These are phyloP conservation scores for Mohoua ochrocephala DNA, from an alignment of 2,113 vertebrate species.

Conservation along the genomic window DNA sequence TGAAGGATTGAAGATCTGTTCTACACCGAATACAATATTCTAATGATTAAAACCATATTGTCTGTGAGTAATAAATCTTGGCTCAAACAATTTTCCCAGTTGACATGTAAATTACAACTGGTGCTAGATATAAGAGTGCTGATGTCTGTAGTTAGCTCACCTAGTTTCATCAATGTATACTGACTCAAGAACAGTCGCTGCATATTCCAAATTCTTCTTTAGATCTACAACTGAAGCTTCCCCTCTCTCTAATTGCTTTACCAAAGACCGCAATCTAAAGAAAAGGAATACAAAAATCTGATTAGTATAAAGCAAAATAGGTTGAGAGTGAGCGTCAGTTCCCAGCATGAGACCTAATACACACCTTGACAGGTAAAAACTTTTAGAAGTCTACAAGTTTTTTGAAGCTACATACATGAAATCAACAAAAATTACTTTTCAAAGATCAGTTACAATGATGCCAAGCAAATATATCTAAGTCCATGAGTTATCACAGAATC, in stretches of 20 bases:
- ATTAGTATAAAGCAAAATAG: background rate
- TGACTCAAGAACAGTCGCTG: constrained; percentile 91
- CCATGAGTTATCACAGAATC: background rate
- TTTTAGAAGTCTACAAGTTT: background rate
- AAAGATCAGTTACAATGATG: background rate
- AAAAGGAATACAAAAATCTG: constrained; percentile 45
- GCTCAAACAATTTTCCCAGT: background rate
- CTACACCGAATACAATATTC: background rate
- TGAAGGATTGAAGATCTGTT: background rate
- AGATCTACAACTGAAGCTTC: constrained; percentile 92
- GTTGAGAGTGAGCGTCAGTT: background rate
- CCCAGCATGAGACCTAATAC: background rate
- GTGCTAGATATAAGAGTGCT: background rate
- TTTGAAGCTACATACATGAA: background rate
- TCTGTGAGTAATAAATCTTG: background rate
- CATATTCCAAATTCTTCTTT: constrained; percentile 98
- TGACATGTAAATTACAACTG: background rate
- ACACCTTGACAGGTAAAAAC: background rate
- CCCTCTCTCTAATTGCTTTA: constrained; percentile 95
- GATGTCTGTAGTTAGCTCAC: constrained; percentile 62
- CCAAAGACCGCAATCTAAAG: constrained; percentile 88
- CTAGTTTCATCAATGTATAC: constrained; percentile 97
- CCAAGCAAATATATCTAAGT: background rate
- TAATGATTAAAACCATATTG: background rate
- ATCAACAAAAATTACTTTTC: background rate